Percentiles rank a stretch among this genome's conserved stretches.
These are phyloP conservation scores for Drosophila novamexicana DNA, from an alignment of 1,140 invertebrate genomes.

Conservation along the genomic window DNA sequence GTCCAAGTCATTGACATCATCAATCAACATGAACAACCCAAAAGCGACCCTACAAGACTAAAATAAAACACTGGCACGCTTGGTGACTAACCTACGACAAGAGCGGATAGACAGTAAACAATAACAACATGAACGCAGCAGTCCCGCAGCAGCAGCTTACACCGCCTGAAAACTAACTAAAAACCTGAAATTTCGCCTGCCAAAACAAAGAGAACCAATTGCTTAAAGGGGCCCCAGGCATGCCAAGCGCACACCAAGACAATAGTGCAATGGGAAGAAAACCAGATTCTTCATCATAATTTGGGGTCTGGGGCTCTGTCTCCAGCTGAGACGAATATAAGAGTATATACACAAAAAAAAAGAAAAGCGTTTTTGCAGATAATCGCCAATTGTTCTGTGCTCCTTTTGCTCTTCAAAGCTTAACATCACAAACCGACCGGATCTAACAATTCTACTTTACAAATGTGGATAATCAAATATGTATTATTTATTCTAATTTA, in stretches of 20 bases:
- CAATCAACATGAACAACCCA: slow-evolving; percentile 55
- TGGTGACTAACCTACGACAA: slow-evolving; percentile 78
- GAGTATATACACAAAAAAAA: slow-evolving; percentile 8
- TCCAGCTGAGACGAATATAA: slow-evolving; percentile 36
- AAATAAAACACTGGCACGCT: slow-evolving; percentile 43
- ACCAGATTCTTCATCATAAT: slow-evolving; percentile 37
- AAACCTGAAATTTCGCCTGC: slow-evolving; percentile 75
- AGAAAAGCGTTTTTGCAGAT: not conserved
- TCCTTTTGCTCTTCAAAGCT: too few relatives aligned
- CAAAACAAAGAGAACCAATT: slow-evolving; percentile 65
- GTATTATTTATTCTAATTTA: too few relatives aligned
- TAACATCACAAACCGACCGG: too few relatives aligned
- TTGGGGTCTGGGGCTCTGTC: slow-evolving; percentile 17
- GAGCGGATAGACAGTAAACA: slow-evolving; percentile 58
- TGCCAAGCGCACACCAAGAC: slow-evolving; percentile 44
- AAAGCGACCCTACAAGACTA: slow-evolving; percentile 21
- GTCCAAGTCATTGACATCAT: slow-evolving; percentile 67
- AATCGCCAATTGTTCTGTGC: too few relatives aligned
- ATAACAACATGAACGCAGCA: slow-evolving; percentile 27
- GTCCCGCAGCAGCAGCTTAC: slow-evolving; percentile 7
- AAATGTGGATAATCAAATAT: too few relatives aligned
- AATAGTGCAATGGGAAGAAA: slow-evolving; percentile 32
- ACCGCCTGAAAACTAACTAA: slow-evolving; percentile 71
- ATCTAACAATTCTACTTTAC: too few relatives aligned
- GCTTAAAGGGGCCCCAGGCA: slow-evolving; percentile 51